These are phyloP conservation scores for Champsocephalus esox DNA, from an alignment of 2,797 vertebrate species.

Conservation along the genomic window DNA sequence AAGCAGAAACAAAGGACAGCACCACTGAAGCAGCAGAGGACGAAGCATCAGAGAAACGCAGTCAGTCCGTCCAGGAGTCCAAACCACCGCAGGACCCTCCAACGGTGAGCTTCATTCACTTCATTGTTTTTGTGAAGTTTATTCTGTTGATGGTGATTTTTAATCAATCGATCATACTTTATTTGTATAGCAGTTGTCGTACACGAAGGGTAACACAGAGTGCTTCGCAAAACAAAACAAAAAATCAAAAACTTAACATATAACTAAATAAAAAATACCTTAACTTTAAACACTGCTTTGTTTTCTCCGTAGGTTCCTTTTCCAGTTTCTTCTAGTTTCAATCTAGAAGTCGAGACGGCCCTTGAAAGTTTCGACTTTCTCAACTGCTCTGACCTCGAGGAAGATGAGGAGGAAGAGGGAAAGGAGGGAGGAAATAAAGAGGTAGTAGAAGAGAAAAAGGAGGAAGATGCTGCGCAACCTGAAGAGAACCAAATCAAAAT, in stretches of 20 bases:
- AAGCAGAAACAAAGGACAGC: conserved; percentile 39
- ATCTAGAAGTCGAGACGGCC: conserved; percentile 92
- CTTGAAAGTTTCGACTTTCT: conserved; percentile 98
- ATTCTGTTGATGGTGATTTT: neutral
- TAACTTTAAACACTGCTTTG: conserved; percentile 8
- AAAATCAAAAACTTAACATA: too few relatives aligned
- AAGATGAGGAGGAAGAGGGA: conserved; percentile 76
- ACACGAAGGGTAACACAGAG: too few relatives aligned
- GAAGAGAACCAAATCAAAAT: neutral
- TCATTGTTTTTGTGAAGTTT: neutral
- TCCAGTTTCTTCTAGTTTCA: conserved; percentile 92
- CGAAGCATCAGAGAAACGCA: conserved; percentile 25
- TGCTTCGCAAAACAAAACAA: too few relatives aligned
- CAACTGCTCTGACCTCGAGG: conserved; percentile 91
- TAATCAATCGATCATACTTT: neutral
- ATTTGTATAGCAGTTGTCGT: too few relatives aligned
- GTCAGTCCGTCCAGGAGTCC: conserved; percentile 35
- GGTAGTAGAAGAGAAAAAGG: conserved; percentile 1
- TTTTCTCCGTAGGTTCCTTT: conserved; percentile 82
- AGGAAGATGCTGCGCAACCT: conserved; percentile 63
- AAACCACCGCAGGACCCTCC: conserved; percentile 38
- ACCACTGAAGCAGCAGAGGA: conserved; percentile 36
- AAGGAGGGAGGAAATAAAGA: conserved; percentile 17
- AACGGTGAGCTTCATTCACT: conserved; percentile 47
- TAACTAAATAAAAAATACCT: too few relatives aligned